Evolutionary conservation across 1,140 invertebrate species (phyloP), one percentile per base, ranked within the genome.

Genomic region (Palaemon carinicauda): DNA sequence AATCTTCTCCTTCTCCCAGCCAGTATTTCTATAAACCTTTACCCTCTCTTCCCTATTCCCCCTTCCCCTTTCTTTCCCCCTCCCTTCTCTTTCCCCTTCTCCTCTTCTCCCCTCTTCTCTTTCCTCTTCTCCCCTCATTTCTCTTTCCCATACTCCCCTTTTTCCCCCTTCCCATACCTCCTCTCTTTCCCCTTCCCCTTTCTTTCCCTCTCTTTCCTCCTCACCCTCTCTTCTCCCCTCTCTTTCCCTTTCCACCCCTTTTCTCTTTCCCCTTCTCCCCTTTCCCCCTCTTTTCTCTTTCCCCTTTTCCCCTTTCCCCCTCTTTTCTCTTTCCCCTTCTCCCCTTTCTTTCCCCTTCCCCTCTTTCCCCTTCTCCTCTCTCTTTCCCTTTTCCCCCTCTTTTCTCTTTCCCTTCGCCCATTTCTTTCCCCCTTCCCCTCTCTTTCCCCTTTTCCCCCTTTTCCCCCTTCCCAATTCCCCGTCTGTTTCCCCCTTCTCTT

Each of bases 401-500:
- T 94, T n/a, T 9, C 51, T 29, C 52, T 78, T 21, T 3, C 9
- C 56, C 21, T 29, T 3, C 29, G 1, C 19, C 81, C 21, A 29
- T 14, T 17, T 3, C 15, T 1, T 17, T 12, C 15, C 56, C 19
- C 75, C 53, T 75, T 71, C 89, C 82, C 80, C 24, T 91, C 91
- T 3, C 94, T 98, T 97, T 96, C 65, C 97, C 94, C 91, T 95
- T 97, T 91, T 95, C 95, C 19, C 97, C 96, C 92, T 95, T 96
- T 0, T 94, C n/a, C 19, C n/a, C 41, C n/a, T n/a, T n/a, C n/a
- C n/a, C n/a, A n/a, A n/a, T n/a, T n/a, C n/a, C n/a, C n/a, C n/a
- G n/a, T n/a, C n/a, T n/a, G n/a, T n/a, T 29, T 78, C 24, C n/a
- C 9, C 56, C 53, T 60, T 3, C 29, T 10, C 19, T 65, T n/a